A percentile compares a stretch with the other conserved stretches of the same genome.
Conservation (phyloP, 1,140 invertebrate species). For the Antheraea pernyi region DNA sequence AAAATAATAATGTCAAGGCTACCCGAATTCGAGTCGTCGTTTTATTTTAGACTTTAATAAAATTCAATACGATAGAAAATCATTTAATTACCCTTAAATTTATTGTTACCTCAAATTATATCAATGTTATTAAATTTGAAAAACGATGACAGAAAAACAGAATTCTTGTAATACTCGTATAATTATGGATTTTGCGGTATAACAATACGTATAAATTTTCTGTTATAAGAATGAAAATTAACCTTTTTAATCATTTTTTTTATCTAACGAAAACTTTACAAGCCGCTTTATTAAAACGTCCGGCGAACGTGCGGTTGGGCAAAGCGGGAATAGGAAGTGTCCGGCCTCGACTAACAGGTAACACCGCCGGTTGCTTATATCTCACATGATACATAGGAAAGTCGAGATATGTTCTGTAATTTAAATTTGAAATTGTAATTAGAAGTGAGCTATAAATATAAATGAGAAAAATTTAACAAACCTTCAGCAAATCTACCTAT, state of each 20-base stretch:
- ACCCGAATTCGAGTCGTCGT: conserved; percentile 80
- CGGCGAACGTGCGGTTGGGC: conserved; percentile 76
- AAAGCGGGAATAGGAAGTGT: conserved; percentile 70
- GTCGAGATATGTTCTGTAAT: conserved; percentile 75
- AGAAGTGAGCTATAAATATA: no score
- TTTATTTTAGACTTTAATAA: conserved; percentile 76
- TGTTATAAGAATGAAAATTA: no score
- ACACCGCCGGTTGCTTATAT: conserved; percentile 79
- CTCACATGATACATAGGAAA: conserved; percentile 78
- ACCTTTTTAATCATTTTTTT: conserved; percentile 6
- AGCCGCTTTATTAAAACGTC: conserved; percentile 63
- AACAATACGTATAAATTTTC: no score
- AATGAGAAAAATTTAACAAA: no score
- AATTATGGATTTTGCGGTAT: no score
- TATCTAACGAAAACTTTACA: conserved; percentile 62
- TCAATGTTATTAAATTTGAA: no score
- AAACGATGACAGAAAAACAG: no score
- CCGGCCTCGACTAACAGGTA: conserved; percentile 73
- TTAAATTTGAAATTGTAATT: no score
- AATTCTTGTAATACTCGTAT: no score
- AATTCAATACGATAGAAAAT: not conserved
- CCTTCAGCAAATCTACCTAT: no score
- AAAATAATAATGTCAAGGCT: conserved; percentile 80
- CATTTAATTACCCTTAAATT: no score
- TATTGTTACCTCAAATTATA: no score